Evolutionary conservation across 2,113 vertebrate genomes (phyloP).

Genomic region (Centropristis striata): DNA sequence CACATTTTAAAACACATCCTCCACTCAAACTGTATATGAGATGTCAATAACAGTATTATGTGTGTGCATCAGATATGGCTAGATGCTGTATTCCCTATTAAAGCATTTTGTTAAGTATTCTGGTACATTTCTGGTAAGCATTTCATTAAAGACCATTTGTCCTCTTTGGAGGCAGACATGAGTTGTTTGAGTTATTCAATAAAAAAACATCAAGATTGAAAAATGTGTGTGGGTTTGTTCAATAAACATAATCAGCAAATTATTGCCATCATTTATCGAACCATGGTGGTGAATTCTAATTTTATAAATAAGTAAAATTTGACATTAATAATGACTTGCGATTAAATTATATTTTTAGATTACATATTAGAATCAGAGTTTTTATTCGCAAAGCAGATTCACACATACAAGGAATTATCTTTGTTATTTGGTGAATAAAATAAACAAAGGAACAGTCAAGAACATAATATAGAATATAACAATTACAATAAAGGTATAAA

Average conservation of each 20-base stretch:
- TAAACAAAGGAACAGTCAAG: no score
- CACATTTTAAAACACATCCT: constrained; percentile 64
- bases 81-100: constrained; percentile 78
- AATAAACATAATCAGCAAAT: not conserved
- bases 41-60: constrained; percentile 81
- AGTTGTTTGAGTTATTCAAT: constrained; percentile 79
- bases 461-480: no score
- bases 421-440: no score
- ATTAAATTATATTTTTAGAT: not conserved
- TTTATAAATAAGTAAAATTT: not conserved
- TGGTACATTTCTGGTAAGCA: constrained; percentile 74
- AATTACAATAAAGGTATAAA: no score
- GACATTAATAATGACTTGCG: not conserved
- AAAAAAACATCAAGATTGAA: constrained; percentile 63
- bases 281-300: not conserved
- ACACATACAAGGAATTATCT: no score
- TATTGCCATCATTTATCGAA: not conserved
- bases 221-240: constrained; percentile 37
- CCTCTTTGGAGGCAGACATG: constrained; percentile 55
- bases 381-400: no score
- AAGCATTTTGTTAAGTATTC: constrained; percentile 82
- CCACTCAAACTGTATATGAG: constrained; percentile 77
- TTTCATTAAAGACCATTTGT: constrained; percentile 71
- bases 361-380: no score
- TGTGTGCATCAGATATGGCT: constrained; percentile 75